These are phyloP conservation scores for Origma solitaria DNA, from an alignment of 2,113 vertebrate genomes.

Conservation along the genomic window DNA sequence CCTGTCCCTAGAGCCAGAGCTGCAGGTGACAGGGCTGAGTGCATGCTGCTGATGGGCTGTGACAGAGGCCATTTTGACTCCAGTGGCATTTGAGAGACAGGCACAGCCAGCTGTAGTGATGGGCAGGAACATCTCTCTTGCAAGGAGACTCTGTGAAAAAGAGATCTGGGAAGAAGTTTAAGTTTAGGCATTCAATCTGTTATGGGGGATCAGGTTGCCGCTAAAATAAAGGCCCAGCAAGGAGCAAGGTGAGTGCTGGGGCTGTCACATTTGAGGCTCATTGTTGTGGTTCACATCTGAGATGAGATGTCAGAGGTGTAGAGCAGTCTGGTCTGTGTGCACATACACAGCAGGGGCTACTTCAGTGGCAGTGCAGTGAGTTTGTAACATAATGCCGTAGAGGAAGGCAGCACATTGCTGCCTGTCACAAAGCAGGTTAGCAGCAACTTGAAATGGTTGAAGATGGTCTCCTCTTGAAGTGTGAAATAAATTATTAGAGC, in stretches of 20 bases:
- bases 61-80: neutral
- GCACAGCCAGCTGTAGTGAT: rapidly evolving
- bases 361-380: neutral
- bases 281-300: neutral
- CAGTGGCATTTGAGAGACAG: neutral
- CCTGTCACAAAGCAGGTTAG: neutral
- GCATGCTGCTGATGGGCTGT: neutral
- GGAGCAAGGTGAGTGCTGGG: neutral
- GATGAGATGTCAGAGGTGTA: neutral
- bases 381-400: neutral
- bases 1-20: neutral
- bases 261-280: neutral
- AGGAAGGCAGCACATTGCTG: neutral
- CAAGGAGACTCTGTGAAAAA: neutral
- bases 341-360: neutral
- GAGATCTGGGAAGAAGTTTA: neutral
- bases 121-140: neutral
- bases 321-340: neutral
- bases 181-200: neutral
- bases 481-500: neutral
- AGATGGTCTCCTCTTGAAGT: neutral
- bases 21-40: neutral
- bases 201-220: neutral
- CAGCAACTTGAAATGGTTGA: neutral
- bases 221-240: neutral